phyloP scores from a whole-genome alignment of 1,140 invertebrate species.

The Drosophila fuyamai region DNA sequence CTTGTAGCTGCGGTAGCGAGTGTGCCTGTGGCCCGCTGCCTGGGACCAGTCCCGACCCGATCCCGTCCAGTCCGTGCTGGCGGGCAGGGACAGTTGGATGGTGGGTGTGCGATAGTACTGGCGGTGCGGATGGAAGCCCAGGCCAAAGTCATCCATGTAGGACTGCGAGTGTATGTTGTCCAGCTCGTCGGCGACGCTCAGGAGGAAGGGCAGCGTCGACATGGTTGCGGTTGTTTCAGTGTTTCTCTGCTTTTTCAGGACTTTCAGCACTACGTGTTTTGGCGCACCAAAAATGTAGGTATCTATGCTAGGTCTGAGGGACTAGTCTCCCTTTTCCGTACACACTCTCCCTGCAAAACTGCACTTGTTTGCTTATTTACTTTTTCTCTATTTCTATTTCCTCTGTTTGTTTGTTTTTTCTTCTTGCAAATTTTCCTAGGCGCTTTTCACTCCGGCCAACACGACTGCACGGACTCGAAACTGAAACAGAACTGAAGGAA shows the following conservation, averaged over 20 bases:
- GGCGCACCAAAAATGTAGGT: constrained; percentile 46
- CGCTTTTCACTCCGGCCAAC: constrained; percentile 48
- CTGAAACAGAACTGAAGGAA: constrained; percentile 75
- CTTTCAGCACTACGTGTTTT: constrained; percentile 1
- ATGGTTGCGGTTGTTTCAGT: constrained; percentile 50
- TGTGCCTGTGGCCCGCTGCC: constrained; percentile 34
- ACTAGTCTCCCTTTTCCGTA: constrained; percentile 17
- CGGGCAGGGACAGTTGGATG: constrained; percentile 79
- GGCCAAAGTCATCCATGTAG: constrained; percentile 81
- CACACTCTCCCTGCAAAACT: constrained; percentile 7
- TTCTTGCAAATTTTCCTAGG: constrained; percentile 26
- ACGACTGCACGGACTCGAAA: constrained; percentile 75
- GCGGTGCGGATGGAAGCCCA: constrained; percentile 83
- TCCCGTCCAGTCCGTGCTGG: constrained; percentile 78
- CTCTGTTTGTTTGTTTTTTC: constrained; percentile 2
- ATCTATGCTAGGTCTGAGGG: constrained; percentile 60
- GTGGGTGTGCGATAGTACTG: constrained; percentile 81
- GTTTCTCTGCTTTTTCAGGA: constrained; percentile 57
- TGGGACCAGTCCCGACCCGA: constrained; percentile 36
- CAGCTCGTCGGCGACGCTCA: constrained; percentile 83
- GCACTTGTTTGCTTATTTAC: constrained; percentile 47
- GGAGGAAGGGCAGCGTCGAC: constrained; percentile 81
- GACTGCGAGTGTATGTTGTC: constrained; percentile 82
- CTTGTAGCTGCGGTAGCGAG: constrained; percentile 71
- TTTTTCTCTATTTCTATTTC: constrained; percentile 37